Percentiles rank a stretch among this genome's conserved stretches.
phyloP scores from a whole-genome alignment of 1,140 invertebrate species.

The Solenopsis fugax region DNA sequence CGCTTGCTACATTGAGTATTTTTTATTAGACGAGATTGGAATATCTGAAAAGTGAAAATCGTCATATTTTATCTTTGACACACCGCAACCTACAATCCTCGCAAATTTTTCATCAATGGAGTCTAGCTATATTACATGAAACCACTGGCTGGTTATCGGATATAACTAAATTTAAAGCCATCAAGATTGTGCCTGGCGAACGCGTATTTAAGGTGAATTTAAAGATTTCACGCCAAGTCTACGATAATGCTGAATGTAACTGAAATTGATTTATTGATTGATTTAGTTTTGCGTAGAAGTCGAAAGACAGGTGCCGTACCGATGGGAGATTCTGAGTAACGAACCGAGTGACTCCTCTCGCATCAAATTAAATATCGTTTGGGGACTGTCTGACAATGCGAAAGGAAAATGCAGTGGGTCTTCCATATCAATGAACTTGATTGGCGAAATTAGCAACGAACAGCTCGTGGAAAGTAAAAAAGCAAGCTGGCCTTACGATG shows the following conservation, averaged over 20 bases:
- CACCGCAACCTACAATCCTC: constrained; percentile 76
- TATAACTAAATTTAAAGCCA: constrained; percentile 83
- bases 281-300: constrained; percentile 81
- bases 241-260: background rate
- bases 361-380: constrained; percentile 79
- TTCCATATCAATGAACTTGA: constrained; percentile 78
- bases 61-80: constrained; percentile 80
- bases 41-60: constrained; percentile 78
- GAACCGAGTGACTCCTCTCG: constrained; percentile 80
- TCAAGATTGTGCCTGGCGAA: constrained; percentile 74
- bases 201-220: constrained; percentile 80
- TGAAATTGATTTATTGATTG: constrained; percentile 43
- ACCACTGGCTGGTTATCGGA: constrained; percentile 80
- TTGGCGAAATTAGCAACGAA: constrained; percentile 80
- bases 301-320: constrained; percentile 82
- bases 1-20: background rate
- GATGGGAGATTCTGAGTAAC: constrained; percentile 82
- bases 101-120: constrained; percentile 83
- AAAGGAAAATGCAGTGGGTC: constrained; percentile 84
- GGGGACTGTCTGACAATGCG: constrained; percentile 79
- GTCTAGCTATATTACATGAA: constrained; percentile 81
- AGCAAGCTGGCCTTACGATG: constrained; percentile 81
- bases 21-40: constrained; percentile 83
- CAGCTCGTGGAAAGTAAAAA: constrained; percentile 79
- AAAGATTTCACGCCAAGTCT: background rate